Evolutionary conservation across 2,113 vertebrate species (phyloP).

Genomic region (Gambusia affinis): DNA sequence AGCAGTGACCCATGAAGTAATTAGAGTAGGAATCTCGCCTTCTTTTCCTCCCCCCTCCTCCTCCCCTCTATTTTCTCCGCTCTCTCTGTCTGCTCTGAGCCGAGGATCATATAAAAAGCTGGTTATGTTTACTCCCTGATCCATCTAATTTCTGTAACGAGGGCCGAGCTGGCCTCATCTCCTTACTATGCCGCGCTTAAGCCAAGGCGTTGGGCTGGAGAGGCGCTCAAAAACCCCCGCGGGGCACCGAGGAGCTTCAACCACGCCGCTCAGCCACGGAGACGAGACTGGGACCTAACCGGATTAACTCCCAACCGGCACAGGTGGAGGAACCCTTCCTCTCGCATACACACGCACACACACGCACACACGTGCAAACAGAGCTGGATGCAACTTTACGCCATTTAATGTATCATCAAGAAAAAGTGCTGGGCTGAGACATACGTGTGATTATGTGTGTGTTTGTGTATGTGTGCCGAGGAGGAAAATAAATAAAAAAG

Average conservation of each 20-base stretch:
- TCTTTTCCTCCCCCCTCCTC: slow-evolving; percentile 64
- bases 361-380: slow-evolving; percentile 54
- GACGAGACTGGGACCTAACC: slow-evolving; percentile 83
- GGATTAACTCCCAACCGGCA: slow-evolving; percentile 85
- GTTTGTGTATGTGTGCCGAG: slow-evolving; percentile 48
- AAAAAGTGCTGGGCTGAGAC: slow-evolving; percentile 72
- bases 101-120: slow-evolving; percentile 89
- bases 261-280: slow-evolving; percentile 78
- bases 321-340: slow-evolving; percentile 83
- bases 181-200: slow-evolving; percentile 84
- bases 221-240: slow-evolving; percentile 72
- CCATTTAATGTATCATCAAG: slow-evolving; percentile 78
- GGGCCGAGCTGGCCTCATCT: slow-evolving; percentile 87
- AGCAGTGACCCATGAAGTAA: slow-evolving; percentile 93
- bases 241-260: slow-evolving; percentile 74
- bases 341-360: slow-evolving; percentile 33
- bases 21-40: slow-evolving; percentile 91
- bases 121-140: slow-evolving; percentile 96
- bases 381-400: slow-evolving; percentile 85
- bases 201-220: slow-evolving; percentile 87
- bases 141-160: slow-evolving; percentile 95
- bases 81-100: slow-evolving; percentile 76
- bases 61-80: slow-evolving; percentile 70
- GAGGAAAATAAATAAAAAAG: slow-evolving; percentile 52
- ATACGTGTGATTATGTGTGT: slow-evolving; percentile 54